phyloP scores from a whole-genome alignment of 30 jellyfish, hydroid and myxozoan species.

The Cassiopea andromeda region DNA sequence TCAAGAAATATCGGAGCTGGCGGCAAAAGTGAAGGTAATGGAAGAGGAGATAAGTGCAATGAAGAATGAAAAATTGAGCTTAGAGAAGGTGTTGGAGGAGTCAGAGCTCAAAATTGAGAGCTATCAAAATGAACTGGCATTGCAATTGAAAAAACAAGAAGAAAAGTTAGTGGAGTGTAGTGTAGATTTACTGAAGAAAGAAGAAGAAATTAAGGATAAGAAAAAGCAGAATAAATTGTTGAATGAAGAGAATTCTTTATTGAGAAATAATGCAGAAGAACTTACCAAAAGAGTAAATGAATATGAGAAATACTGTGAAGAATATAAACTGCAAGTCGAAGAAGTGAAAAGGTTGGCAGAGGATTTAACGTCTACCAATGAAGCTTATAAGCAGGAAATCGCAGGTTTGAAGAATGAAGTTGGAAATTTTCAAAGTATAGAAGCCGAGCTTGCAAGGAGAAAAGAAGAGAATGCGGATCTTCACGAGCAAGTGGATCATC shows the following conservation, averaged over 20 bases:
- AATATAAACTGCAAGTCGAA: not conserved
- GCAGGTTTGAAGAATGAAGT: not conserved
- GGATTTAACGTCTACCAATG: not conserved
- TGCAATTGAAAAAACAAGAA: not conserved
- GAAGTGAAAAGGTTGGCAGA: not conserved
- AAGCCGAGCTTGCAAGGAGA: not conserved
- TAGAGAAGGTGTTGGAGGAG: conserved; percentile 19
- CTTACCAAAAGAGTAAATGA: not conserved
- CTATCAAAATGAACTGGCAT: not conserved
- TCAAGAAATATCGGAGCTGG: conserved; percentile 7
- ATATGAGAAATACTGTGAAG: not conserved
- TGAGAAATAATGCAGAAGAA: not conserved
- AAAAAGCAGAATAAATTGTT: not conserved
- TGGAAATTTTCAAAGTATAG: not conserved
- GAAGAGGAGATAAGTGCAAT: conserved; percentile 34
- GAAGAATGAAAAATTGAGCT: conserved; percentile 2
- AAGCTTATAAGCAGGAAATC: not conserved
- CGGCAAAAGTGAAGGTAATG: conserved; percentile 5
- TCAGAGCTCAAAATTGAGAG: not conserved
- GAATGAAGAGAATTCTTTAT: not conserved
- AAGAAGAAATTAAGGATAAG: not conserved
- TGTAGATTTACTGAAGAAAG: not conserved
- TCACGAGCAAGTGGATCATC: not conserved
- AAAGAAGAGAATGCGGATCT: not conserved
- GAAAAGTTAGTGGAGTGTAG: not conserved